These are phyloP conservation scores for Caenorhabditis latens DNA, from an alignment of 1,140 invertebrate species.

Conservation along the genomic window DNA sequence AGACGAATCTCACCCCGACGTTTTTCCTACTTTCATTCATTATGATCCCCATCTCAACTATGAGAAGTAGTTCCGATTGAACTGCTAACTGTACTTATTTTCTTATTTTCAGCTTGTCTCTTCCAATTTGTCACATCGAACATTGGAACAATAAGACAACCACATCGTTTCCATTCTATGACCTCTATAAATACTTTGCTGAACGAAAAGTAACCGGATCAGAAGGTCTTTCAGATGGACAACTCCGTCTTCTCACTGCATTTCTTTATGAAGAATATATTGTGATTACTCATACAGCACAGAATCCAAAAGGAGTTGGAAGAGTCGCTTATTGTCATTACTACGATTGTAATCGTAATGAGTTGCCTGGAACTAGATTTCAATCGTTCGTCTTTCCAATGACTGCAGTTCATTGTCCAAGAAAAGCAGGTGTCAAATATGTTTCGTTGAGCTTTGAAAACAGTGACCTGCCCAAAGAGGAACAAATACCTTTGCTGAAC, in stretches of 20 bases:
- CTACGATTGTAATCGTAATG: constrained; percentile 1
- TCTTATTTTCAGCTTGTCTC: not conserved
- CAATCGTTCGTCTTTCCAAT: constrained; percentile 4
- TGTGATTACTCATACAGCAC: not conserved
- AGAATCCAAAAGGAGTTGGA: constrained; percentile 8
- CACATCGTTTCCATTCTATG: not conserved
- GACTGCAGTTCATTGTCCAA: constrained; percentile 33
- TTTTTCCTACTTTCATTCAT: not conserved
- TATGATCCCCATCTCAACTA: not conserved
- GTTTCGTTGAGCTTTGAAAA: not conserved
- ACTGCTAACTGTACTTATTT: not conserved
- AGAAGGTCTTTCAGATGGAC: constrained; percentile 6
- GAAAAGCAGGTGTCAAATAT: not conserved
- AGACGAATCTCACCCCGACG: not conserved
- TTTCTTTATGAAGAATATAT: constrained; percentile 2
- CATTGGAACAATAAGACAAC: not conserved
- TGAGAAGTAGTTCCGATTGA: not conserved
- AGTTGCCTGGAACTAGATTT: not conserved
- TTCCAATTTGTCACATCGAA: not conserved
- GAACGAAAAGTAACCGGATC: not conserved
- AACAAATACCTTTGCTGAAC: not conserved
- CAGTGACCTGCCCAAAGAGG: not conserved
- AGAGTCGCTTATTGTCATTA: not conserved
- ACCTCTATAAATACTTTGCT: not conserved
- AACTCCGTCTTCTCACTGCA: not conserved